Conservation (phyloP, 2,888 invertebrate genomes). For the Sceliomorpha sp. region DNA sequence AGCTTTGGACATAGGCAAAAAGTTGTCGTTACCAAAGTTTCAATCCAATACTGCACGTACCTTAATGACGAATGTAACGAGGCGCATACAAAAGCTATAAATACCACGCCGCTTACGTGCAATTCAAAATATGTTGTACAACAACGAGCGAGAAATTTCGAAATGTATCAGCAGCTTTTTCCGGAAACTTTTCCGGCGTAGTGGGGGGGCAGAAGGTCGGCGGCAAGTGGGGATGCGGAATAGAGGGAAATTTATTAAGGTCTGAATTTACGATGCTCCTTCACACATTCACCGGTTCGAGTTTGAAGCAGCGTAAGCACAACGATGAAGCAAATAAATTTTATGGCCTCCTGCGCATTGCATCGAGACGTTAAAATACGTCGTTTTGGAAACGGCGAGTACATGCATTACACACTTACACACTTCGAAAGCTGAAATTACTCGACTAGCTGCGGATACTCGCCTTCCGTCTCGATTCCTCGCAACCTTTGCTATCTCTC, state of each 20-base stretch:
- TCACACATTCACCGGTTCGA: slow-evolving; percentile 20
- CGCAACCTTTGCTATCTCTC: slow-evolving; percentile 15
- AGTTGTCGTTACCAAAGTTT: too few relatives aligned
- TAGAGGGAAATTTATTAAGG: slow-evolving; percentile 22
- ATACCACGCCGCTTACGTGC: slow-evolving; percentile 6
- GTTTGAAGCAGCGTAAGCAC: slow-evolving; percentile 39
- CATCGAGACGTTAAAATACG: slow-evolving; percentile 37
- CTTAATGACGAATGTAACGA: too few relatives aligned
- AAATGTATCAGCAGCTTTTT: slow-evolving; percentile 23
- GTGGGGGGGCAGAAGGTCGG: background rate
- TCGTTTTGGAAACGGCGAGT: slow-evolving; percentile 28
- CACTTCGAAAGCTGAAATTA: slow-evolving; percentile 21
- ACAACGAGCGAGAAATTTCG: slow-evolving; percentile 2
- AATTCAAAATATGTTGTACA: slow-evolving; percentile 17
- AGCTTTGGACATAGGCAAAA: too few relatives aligned
- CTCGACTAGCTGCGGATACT: slow-evolving; percentile 17
- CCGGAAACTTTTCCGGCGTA: background rate
- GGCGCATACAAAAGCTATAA: background rate
- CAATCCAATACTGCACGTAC: too few relatives aligned
- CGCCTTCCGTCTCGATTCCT: slow-evolving; percentile 29
- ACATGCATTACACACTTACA: slow-evolving; percentile 25
- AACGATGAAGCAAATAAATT: slow-evolving; percentile 43
- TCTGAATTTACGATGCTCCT: slow-evolving; percentile 40
- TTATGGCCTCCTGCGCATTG: slow-evolving; percentile 22
- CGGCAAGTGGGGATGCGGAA: background rate